Percentiles rank a stretch among this genome's conserved stretches.
phyloP scores from a whole-genome alignment of 2,888 invertebrate genomes.

The Cyclophora punctaria region DNA sequence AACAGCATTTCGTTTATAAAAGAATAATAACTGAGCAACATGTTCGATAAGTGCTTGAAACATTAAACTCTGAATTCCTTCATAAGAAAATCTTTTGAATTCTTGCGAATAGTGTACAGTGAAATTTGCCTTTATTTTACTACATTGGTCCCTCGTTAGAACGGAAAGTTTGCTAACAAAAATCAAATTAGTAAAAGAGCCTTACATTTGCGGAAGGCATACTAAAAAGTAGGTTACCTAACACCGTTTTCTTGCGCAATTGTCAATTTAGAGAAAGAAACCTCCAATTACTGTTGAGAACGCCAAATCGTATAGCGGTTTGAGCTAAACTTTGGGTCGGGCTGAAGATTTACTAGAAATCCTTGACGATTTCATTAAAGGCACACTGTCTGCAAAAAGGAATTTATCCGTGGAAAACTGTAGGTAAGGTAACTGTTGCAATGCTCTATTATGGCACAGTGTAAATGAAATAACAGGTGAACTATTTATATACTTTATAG shows the following conservation, averaged over 20 bases:
- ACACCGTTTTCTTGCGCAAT: constrained; percentile 5
- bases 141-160: no score
- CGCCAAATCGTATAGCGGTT: constrained; percentile 11
- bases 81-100: no score
- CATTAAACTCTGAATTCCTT: no score
- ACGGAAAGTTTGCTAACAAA: not conserved
- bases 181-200: constrained; percentile 8
- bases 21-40: no score
- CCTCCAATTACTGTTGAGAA: constrained; percentile 12
- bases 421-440: not conserved
- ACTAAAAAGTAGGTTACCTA: constrained; percentile 4
- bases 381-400: constrained; percentile 5
- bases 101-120: no score
- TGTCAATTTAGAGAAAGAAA: constrained; percentile 17
- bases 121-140: no score
- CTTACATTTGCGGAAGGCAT: constrained; percentile 1
- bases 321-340: not conserved
- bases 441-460: no score
- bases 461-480: no score
- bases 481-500: no score
- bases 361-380: constrained; percentile 13
- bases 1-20: no score
- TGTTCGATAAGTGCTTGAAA: no score
- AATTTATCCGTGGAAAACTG: constrained; percentile 6
- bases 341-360: constrained; percentile 9